Base-by-base conservation (phyloP, 2,113 vertebrate species). In the Colossoma macropomum region DNA sequence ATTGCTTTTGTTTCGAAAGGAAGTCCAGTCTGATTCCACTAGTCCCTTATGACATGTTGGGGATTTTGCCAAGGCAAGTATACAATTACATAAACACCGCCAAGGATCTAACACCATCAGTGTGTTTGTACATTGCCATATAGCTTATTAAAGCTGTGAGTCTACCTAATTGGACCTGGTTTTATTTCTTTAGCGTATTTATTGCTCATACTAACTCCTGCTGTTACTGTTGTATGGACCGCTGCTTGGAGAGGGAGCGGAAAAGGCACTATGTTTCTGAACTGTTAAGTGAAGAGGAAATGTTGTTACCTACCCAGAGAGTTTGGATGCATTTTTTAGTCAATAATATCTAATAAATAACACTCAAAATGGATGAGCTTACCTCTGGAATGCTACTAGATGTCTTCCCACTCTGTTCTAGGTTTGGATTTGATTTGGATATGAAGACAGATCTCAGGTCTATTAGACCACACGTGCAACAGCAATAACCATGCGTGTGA, bases 321-420 rank as follows among this genome's bases (percentile, higher is more conserved):
- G 28, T 30, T 72, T 77, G 23, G 48, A 50, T 73, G 69, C 30
- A 74, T 73, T 75, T 71, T 45, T 75, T 48, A 13, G 79, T 48
- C 45, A 77, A 48, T 65, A 78, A 52, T 50, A 76, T 34, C 38
- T 45, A 48, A 84, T 66, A 28, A 73, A 82, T 76, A 68, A 65
- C 65, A 65, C 66, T 25, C 63, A 70, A 79, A 83, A 76, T 68
- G 34, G 59, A 68, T 79, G 75, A 75, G 63, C 75, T 83, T 45
- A 13, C 45, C n/a, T 76, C n/a, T 60, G 52, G 60, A 73, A 68
- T 60, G 79, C 56, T 45, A 34, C 52, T 82, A 65, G 10, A 11
- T 45, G 75, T 50, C 16, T 68, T 76, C 79, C 60, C 32, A 45
- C 11, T 27, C 25, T 32, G 41, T 56, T 73, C 69, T 41, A 73